These are phyloP conservation scores for Trichechus manatus DNA, from an alignment of 2,113 vertebrate species.

Conservation along the genomic window DNA sequence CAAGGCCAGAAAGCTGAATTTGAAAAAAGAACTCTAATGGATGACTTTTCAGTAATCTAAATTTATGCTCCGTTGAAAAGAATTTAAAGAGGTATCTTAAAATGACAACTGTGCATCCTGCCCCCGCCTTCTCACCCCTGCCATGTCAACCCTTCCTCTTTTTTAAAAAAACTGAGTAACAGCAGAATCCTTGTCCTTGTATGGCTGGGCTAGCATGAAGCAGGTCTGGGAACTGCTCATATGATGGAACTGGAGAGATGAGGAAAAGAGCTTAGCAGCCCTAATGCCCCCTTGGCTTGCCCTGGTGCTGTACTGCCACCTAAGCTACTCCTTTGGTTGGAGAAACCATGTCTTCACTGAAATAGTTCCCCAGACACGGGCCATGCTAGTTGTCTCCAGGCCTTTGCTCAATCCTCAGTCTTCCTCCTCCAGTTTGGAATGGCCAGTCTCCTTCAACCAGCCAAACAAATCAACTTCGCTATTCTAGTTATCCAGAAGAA, in stretches of 20 bases:
- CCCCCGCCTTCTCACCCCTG: not conserved
- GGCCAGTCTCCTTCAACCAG: not conserved
- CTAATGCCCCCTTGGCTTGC: not conserved
- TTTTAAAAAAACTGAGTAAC: not conserved
- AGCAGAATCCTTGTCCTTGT: not conserved
- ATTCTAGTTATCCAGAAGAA: not conserved
- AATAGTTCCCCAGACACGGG: not conserved
- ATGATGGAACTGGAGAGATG: not conserved
- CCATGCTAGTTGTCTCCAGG: not conserved
- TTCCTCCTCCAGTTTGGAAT: not conserved
- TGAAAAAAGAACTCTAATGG: not conserved
- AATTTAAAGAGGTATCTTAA: not conserved
- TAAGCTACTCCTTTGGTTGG: not conserved
- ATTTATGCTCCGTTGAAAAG: conserved; percentile 36
- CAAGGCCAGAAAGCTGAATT: not conserved
- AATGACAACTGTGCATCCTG: not conserved
- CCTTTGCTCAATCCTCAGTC: not conserved
- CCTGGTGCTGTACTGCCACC: not conserved
- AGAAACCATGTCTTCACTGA: not conserved
- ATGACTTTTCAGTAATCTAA: not conserved
- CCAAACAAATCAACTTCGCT: not conserved
- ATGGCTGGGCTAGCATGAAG: not conserved
- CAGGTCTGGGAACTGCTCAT: not conserved
- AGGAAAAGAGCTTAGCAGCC: not conserved
- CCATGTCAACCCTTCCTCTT: not conserved